Percentiles rank a stretch among this genome's conserved stretches.
Evolutionary conservation across 2,888 invertebrate genomes (phyloP).

Genomic region (Leptopilina myrica): DNA sequence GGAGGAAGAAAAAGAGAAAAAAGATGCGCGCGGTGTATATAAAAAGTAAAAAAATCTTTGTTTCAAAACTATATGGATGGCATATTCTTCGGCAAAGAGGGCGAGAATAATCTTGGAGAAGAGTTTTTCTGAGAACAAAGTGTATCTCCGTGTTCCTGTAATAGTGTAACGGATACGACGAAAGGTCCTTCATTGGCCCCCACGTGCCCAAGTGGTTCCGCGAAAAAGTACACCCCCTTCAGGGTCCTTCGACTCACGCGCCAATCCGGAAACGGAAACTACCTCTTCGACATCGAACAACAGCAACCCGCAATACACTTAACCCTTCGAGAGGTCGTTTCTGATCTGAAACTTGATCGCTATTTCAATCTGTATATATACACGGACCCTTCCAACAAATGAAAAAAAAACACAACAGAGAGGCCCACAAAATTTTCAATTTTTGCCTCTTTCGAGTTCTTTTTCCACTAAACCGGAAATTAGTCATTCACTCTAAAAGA

Average conservation of each 20-base stretch:
- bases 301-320: constrained; percentile 62
- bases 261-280: constrained; percentile 75
- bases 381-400: constrained; percentile 42
- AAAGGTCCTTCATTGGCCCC: constrained; percentile 67
- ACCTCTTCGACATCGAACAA: constrained; percentile 62
- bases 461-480: constrained; percentile 20
- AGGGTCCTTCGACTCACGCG: constrained; percentile 65
- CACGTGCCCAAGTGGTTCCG: constrained; percentile 74
- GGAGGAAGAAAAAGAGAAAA: no score
- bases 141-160: constrained; percentile 50
- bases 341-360: constrained; percentile 65
- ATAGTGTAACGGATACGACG: constrained; percentile 46
- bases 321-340: constrained; percentile 67
- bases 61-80: neutral
- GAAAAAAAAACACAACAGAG: constrained; percentile 13
- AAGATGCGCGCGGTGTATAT: neutral
- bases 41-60: neutral
- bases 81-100: neutral
- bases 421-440: constrained; percentile 15
- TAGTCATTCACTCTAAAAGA: constrained; percentile 33
- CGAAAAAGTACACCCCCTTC: constrained; percentile 67
- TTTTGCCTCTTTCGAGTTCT: neutral
- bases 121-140: constrained; percentile 45
- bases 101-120: neutral
- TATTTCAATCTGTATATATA: constrained; percentile 45